Base-by-base conservation (phyloP, 2,113 vertebrate genomes). In the Panurus biarmicus region DNA sequence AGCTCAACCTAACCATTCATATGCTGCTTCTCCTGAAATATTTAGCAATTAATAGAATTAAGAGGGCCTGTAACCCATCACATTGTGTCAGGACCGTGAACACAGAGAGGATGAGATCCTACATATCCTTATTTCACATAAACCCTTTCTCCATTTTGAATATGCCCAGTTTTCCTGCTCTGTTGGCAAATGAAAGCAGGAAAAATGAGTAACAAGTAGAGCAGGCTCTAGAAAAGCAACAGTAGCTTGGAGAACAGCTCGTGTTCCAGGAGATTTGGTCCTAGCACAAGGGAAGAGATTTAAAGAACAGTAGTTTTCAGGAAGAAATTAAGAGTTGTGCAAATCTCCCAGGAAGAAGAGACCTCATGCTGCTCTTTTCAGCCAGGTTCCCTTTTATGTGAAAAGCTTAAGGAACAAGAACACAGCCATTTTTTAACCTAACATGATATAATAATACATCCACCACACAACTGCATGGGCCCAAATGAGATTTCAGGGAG, bases 1-100 rank as follows among this genome's bases (percentile, higher is more conserved):
- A 65, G 72, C 40, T 88, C 56, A 84, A 23, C 17, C 51, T 23
- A 70, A 93, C 42, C 28, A 71, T 17, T 85, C 87, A 31, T 42
- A 64, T 88, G 91, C 67, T 65, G 61, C 82, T 91, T 14, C 60
- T 91, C 57, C 86, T 96, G 69, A 90, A 96, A 95, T 93, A 97
- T 94, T 97, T 81, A 94, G 80, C 40, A 65, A 75, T 72, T 92
- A 88, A 71, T 78, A 86, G 48, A 94, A 64, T 81, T 80, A 72
- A 94, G 74, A 94, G 90, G 47, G 56, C 17, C 44, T 56, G 4
- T 24, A 42, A 80, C 11, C 38, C n/a, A 51, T 51, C 29, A 48
- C 1, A 1, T 16, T 50, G 54, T 31, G 56, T 57, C 57, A 74
- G 64, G 48, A 86, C 67, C 0, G 0, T 31, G 25, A 70, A 90